These are phyloP conservation scores for Sitobion miscanthi DNA, from an alignment of 1,140 invertebrate genomes.

Conservation along the genomic window DNA sequence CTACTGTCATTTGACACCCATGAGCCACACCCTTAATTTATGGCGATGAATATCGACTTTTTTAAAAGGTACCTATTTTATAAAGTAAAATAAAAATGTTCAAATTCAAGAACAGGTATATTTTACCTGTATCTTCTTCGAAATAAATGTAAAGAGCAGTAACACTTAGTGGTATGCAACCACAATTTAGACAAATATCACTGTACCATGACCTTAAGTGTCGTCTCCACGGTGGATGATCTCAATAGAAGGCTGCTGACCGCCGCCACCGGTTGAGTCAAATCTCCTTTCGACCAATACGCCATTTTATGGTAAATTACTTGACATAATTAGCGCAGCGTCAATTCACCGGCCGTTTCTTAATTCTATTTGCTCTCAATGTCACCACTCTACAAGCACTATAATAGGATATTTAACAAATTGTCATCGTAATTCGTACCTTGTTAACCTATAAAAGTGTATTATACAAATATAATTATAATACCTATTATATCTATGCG, in stretches of 20 bases:
- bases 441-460: constrained; percentile 1
- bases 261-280: background rate
- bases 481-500: too few relatives aligned
- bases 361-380: background rate
- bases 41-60: background rate
- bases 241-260: constrained; percentile 7
- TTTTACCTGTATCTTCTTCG: background rate
- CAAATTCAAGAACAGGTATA: background rate
- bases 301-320: constrained; percentile 33
- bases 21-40: background rate
- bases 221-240: background rate
- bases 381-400: background rate
- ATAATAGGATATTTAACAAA: background rate
- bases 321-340: constrained; percentile 10
- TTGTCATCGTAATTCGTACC: background rate
- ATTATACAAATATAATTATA: background rate
- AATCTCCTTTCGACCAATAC: constrained; percentile 14
- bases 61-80: background rate
- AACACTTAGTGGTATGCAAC: background rate
- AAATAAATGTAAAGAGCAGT: background rate
- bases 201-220: constrained; percentile 3
- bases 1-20: background rate
- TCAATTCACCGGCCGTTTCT: background rate
- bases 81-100: background rate
- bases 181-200: constrained; percentile 8